Percentiles rank a stretch among this genome's conserved stretches.
phyloP scores from a whole-genome alignment of 2,888 invertebrate genomes.

The Dorcus hopei region DNA sequence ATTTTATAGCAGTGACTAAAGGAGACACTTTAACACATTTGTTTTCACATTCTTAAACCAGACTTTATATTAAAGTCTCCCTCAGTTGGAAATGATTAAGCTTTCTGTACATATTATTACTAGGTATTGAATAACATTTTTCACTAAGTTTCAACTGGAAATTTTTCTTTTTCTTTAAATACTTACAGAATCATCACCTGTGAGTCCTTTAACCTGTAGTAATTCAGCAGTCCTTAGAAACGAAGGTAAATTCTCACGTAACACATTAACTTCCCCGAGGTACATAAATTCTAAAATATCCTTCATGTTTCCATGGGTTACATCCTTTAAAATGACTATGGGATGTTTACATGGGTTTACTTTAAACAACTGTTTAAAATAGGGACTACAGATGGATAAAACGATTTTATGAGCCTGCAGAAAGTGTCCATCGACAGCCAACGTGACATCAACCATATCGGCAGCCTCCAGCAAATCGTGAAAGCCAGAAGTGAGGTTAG shows the following conservation, averaged over 20 bases:
- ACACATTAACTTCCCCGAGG: conserved; percentile 69
- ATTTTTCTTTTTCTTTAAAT: neutral
- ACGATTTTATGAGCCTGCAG: conserved; percentile 76
- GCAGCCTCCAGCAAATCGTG: conserved; percentile 68
- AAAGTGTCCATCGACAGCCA: conserved; percentile 74
- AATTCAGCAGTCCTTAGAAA: conserved; percentile 69
- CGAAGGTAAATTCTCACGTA: conserved; percentile 65
- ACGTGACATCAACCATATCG: conserved; percentile 73
- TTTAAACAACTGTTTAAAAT: conserved; percentile 74
- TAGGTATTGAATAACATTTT: neutral
- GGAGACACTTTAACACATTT: too few relatives aligned
- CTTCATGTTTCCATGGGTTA: conserved; percentile 63
- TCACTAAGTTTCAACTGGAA: too few relatives aligned
- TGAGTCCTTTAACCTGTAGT: conserved; percentile 68
- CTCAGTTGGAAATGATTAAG: neutral
- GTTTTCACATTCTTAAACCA: too few relatives aligned
- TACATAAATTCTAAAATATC: conserved; percentile 74
- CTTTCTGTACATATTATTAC: too few relatives aligned
- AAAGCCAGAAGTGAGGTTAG: conserved; percentile 69
- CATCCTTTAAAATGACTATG: conserved; percentile 70
- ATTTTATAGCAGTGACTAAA: neutral
- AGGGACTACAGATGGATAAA: conserved; percentile 74
- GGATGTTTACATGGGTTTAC: conserved; percentile 70
- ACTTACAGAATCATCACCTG: conserved; percentile 52
- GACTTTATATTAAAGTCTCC: too few relatives aligned